Conservation (phyloP, 2,797 vertebrate genomes). For the Syngnathus rostellatus region DNA sequence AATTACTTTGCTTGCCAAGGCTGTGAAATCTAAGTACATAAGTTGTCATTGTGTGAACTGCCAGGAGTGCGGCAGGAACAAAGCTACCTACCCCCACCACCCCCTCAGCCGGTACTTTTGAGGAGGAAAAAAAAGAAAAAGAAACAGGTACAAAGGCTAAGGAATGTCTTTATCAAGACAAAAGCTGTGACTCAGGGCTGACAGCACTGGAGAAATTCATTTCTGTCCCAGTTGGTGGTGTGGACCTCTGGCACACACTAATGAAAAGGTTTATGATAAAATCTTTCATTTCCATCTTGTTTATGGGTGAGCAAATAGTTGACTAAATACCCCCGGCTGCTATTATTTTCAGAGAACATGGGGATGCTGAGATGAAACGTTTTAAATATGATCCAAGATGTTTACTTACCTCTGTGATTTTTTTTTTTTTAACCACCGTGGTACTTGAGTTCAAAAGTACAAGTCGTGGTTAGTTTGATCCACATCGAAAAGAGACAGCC, state of each 20-base stretch:
- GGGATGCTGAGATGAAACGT: constrained; percentile 62
- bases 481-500: constrained; percentile 1
- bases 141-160: constrained; percentile 64
- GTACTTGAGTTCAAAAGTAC: background rate
- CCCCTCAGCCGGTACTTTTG: constrained; percentile 32
- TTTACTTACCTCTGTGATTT: constrained; percentile 22
- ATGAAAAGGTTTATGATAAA: constrained; percentile 69
- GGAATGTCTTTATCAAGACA: constrained; percentile 73
- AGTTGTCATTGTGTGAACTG: constrained; percentile 63
- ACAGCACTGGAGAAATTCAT: constrained; percentile 70
- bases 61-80: constrained; percentile 57
- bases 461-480: constrained; percentile 2
- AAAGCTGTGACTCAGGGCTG: constrained; percentile 66
- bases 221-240: constrained; percentile 74
- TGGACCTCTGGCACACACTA: constrained; percentile 62
- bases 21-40: constrained; percentile 66
- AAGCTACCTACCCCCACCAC: constrained; percentile 37
- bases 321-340: constrained; percentile 56
- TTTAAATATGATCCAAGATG: constrained; percentile 53
- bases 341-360: constrained; percentile 57
- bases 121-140: constrained; percentile 19
- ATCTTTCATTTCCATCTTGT: constrained; percentile 70
- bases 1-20: constrained; percentile 58
- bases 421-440: background rate
- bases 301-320: constrained; percentile 57